These are phyloP conservation scores for Neodiprion fabricii DNA, from an alignment of 1,140 invertebrate species.

Conservation along the genomic window DNA sequence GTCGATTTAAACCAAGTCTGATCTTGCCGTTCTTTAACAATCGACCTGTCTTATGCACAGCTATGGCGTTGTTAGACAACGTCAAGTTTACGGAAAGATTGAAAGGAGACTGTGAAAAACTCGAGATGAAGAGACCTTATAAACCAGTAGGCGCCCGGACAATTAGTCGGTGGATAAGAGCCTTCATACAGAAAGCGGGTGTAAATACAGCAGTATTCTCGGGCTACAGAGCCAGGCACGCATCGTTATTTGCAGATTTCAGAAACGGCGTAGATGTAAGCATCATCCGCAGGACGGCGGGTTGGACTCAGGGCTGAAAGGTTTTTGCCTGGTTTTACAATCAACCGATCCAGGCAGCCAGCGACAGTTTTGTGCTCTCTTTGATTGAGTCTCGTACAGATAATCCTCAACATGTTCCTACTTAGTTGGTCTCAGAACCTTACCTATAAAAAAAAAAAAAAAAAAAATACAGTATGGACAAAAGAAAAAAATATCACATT, in stretches of 20 bases:
- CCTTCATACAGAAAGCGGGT: neutral
- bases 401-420: neutral
- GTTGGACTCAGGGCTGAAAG: conserved; percentile 13
- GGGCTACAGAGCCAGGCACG: conserved; percentile 17
- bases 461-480: neutral
- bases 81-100: conserved; percentile 4
- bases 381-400: neutral
- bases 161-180: conserved; percentile 21
- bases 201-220: conserved; percentile 16
- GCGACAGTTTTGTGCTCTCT: neutral
- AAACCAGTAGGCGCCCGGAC: neutral
- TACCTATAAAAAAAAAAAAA: neutral
- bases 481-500: neutral
- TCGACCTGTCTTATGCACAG: conserved; percentile 13
- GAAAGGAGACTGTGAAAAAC: neutral
- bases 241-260: conserved; percentile 14
- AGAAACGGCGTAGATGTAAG: conserved; percentile 11
- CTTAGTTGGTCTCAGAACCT: neutral
- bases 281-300: conserved; percentile 16
- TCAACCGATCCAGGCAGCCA: neutral
- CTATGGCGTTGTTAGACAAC: conserved; percentile 9
- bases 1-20: conserved; percentile 13
- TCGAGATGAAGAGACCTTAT: conserved; percentile 8
- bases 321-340: conserved; percentile 18
- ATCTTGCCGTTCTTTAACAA: conserved; percentile 20